Percentiles rank a stretch among this genome's conserved stretches.
Conservation (phyloP, 2,888 invertebrate genomes). For the Hirtodrosophila duncani region DNA sequence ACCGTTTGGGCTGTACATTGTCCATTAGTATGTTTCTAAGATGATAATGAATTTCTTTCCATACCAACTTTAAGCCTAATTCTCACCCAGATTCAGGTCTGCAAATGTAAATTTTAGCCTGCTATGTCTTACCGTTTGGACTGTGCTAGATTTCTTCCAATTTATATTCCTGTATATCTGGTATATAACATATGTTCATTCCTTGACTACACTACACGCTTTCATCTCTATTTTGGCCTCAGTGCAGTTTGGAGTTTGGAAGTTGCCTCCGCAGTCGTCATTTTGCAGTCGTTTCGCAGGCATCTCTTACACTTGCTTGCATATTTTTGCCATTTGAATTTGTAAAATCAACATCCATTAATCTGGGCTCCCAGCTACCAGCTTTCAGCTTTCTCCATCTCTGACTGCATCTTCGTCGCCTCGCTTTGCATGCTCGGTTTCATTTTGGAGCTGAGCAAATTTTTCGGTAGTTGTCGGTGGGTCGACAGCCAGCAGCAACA, state of each 20-base stretch:
- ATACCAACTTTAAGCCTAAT: too few relatives aligned
- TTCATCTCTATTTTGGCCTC: too few relatives aligned
- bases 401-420: slow-evolving; percentile 52
- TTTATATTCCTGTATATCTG: too few relatives aligned
- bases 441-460: slow-evolving; percentile 60
- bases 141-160: too few relatives aligned
- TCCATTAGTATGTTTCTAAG: too few relatives aligned
- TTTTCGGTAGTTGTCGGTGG: slow-evolving; percentile 45
- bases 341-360: slow-evolving; percentile 73
- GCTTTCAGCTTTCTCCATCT: slow-evolving; percentile 23
- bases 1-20: too few relatives aligned
- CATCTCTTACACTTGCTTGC: slow-evolving; percentile 72
- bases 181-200: too few relatives aligned
- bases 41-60: too few relatives aligned
- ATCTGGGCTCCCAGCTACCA: slow-evolving; percentile 53
- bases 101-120: too few relatives aligned
- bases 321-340: slow-evolving; percentile 73
- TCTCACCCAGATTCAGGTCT: too few relatives aligned
- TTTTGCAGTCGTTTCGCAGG: slow-evolving; percentile 6
- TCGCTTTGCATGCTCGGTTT: slow-evolving; percentile 69
- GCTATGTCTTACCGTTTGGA: too few relatives aligned
- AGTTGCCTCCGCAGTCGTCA: not conserved
- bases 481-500: slow-evolving; percentile 8
- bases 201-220: too few relatives aligned
- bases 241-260: slow-evolving; percentile 1